Percentiles rank a stretch among this genome's conserved stretches.
phyloP scores from a whole-genome alignment of 1,140 invertebrate genomes.

The Oryzaephilus surinamensis region DNA sequence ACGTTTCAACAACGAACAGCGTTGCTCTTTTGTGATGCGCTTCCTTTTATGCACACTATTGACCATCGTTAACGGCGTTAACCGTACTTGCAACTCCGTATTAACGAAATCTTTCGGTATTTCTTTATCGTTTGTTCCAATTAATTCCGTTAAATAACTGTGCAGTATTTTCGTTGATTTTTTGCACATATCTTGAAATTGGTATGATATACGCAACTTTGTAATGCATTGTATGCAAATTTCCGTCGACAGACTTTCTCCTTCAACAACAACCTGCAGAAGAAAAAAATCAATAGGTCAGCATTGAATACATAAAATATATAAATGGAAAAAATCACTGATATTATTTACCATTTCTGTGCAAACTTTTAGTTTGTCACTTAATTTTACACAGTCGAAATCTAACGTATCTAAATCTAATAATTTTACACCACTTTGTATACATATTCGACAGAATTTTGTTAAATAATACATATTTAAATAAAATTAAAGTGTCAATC shows the following conservation, averaged over 20 bases:
- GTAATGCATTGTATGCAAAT: conserved; percentile 29
- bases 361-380: conserved; percentile 30
- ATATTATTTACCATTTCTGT: conserved; percentile 30
- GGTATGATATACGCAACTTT: conserved; percentile 30
- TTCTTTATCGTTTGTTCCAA: conserved; percentile 17
- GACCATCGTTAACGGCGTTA: conserved; percentile 12
- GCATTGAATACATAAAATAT: conserved; percentile 16
- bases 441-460: conserved; percentile 33
- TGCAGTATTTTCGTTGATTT: conserved; percentile 31
- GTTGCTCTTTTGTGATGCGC: conserved; percentile 27
- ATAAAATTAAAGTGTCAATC: conserved; percentile 28
- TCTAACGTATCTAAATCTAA: conserved; percentile 27
- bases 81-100: conserved; percentile 22
- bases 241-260: conserved; percentile 25
- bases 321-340: conserved; percentile 4
- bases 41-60: conserved; percentile 15
- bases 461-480: conserved; percentile 32
- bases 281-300: conserved; percentile 33
- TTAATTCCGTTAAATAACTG: conserved; percentile 26
- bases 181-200: conserved; percentile 32
- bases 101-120: conserved; percentile 23
- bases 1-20: conserved; percentile 29
- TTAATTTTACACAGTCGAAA: conserved; percentile 28
- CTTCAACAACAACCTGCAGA: conserved; percentile 20
- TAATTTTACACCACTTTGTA: conserved; percentile 25